Conservation (phyloP, 2,113 vertebrate species). For the Calonectris borealis region DNA sequence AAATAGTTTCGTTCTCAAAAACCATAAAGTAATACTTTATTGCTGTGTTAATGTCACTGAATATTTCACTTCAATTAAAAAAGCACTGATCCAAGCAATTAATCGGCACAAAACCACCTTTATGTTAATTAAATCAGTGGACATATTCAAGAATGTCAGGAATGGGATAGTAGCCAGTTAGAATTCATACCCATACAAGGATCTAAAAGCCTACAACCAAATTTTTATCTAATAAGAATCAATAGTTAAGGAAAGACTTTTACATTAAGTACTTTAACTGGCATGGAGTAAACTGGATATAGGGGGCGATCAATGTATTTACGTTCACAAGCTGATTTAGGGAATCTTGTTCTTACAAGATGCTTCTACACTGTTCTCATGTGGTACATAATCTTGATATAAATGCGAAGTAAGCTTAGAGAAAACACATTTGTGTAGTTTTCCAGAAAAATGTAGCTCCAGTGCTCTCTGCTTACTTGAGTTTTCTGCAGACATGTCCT, state of each 20-base stretch:
- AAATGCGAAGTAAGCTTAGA: not conserved
- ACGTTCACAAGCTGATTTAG: not conserved
- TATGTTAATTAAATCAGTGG: not conserved
- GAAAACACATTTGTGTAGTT: not conserved
- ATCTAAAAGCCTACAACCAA: not conserved
- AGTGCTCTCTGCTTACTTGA: slow-evolving; percentile 85
- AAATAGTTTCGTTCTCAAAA: not conserved
- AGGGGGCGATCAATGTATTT: not conserved
- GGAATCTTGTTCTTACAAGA: not conserved
- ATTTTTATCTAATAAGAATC: not conserved
- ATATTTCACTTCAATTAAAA: not conserved
- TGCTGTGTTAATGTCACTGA: not conserved
- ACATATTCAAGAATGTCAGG: not conserved
- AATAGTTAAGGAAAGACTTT: not conserved
- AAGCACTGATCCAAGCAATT: not conserved
- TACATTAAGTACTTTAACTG: not conserved
- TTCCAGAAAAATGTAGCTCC: not conserved
- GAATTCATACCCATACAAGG: not conserved
- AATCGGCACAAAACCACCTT: not conserved
- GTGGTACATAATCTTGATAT: not conserved
- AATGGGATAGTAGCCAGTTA: not conserved
- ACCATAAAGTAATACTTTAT: not conserved
- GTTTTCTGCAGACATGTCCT: slow-evolving; percentile 96
- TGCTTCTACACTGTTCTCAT: not conserved
- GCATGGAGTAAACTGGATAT: not conserved